Base-by-base conservation (phyloP, 2,113 vertebrate genomes). In the Tupaia tana region DNA sequence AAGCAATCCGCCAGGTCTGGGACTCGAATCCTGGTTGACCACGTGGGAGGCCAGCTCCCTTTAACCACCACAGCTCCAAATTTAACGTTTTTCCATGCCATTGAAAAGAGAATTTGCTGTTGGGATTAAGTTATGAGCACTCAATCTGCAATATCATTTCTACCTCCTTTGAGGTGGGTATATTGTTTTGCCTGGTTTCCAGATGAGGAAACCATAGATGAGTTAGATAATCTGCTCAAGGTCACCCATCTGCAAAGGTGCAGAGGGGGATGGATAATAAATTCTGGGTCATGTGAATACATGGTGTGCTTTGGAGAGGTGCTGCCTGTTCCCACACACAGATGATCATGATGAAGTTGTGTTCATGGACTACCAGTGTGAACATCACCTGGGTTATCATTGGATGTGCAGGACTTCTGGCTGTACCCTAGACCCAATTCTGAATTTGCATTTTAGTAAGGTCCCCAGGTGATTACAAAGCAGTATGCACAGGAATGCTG, bases 221-320 rank as follows among this genome's bases (percentile, higher is more conserved):
- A 94, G 13, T 61, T 16, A 66, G 24, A 59, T 13, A 22, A 56
- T 52, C 52, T 78, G 19, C 63, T 82, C 13, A 25, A 63, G 56
- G 9, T 59, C 74, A 56, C 27, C 15, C 66, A 25, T 56, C 91
- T 89, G 71, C n/a, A 82, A 84, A 61, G 63, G n/a, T 54, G 31
- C 88, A 75, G 69, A 64, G 56, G n/a, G 64, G 2, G 12, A 43
- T 43, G 43, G 29, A 15, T 83, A 7, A 83, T 91, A 59, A n/a
- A 74, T 93, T 83, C 70, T 63, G n/a, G 15, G 22, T 71, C 22
- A 34, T 12, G 7, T 63, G 86, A 83, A 63, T 58, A 9, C 54
- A n/a, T 80, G 24, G 19, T 95, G 77, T 95, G 43, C 52, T 95
- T 93, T 86, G n/a, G 85, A 89, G 77, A 80, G 59, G 43, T 34